Base-by-base conservation (phyloP, 1,140 invertebrate species). In the Tachypleus tridentatus region DNA sequence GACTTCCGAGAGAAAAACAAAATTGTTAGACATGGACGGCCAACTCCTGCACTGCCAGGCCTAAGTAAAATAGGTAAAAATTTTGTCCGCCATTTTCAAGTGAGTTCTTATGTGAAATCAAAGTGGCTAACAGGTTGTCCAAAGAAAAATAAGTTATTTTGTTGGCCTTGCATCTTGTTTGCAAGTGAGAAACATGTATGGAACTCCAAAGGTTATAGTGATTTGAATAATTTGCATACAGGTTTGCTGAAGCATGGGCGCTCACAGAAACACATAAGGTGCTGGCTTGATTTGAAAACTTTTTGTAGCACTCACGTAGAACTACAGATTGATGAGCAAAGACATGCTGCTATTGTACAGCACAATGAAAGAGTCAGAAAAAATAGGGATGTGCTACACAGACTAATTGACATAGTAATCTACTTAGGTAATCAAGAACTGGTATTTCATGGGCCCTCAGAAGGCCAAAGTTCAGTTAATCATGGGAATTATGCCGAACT, bases 401-500 rank as follows among this genome's bases (percentile, higher is more conserved):
- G 50, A 9, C 51, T 67, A 9, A 53, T 67, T 47, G 58, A 64
- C 57, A 48, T 48, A 51, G 57, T 57, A 10, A 8, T n/a, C 11
- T 54, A 64, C 8, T 54, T 67, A 5, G 54, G 50, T 11, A 64
- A 64, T 48, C 62, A 64, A 60, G 57, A 64, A 6, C 53, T 60
- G 8, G 8, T 1, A 29, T 29, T 29, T 29, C 29, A 29, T 29
- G 29, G 29, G 29, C 29, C 57, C 49, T 67, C 64, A 49, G 5
- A 52, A 10, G 65, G 50, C 51, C 51, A 57, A 47, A 57, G 65
- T 49, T 29, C 11, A 60, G 63, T 63, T 50, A 11, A 51, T 29
- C 29, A 1, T 9, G 58, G 67, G 56, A 60, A 63, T 66, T 68
- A 48, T 58, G 56, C 29, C 48, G 64, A 66, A 60, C 49, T 66